Evolutionary conservation across 2,113 vertebrate species (phyloP), one percentile per base, ranked within the genome.

Genomic region (Amblyopsis rosae): DNA sequence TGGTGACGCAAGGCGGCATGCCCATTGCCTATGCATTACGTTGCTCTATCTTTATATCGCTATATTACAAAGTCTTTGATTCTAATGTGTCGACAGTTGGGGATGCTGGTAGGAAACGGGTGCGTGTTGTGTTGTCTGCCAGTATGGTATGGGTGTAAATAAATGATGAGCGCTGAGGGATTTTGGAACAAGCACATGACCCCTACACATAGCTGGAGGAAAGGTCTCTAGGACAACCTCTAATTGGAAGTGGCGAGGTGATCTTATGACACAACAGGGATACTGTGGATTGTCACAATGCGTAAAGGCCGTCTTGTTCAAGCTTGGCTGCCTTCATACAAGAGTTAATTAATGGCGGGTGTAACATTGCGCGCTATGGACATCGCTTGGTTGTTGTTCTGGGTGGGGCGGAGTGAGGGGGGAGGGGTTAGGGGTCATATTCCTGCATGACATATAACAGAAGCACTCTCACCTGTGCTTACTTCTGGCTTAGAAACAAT

Each of bases 231-330:
- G 65, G 62, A 76, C 70, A 72, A 58, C 67, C 61, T 19, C 78
- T 88, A 90, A 90, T 88, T 87, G 77, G 71, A 90, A 86, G 88
- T 80, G 89, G 81, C 75, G 67, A 75, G 72, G 80, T 88, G 87
- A 92, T 87, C 84, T 87, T 80, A 90, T 88, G 83, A 84, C 88
- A 88, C 90, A 65, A 76, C 70, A 6, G 87, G 87, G 88, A 87
- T 73, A 84, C 87, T 87, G 62, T 69, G 82, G 84, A 84, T 91
- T 92, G 87, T 92, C 90, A 92, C 74, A 88, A 83, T 70, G 77
- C 65, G 84, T 90, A 80, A 90, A 80, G 72, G 54, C 55, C 51
- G 32, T 75, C 62, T 62, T 66, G 76, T 87, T 91, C 73, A 85
- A 77, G 86, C 80, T 68, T 85, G 82, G 79, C 77, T 86, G 82